A percentile compares a stretch with the other conserved stretches of the same genome.
phyloP scores from a whole-genome alignment of 2,888 invertebrate species.

The Volucella bombylans region DNA sequence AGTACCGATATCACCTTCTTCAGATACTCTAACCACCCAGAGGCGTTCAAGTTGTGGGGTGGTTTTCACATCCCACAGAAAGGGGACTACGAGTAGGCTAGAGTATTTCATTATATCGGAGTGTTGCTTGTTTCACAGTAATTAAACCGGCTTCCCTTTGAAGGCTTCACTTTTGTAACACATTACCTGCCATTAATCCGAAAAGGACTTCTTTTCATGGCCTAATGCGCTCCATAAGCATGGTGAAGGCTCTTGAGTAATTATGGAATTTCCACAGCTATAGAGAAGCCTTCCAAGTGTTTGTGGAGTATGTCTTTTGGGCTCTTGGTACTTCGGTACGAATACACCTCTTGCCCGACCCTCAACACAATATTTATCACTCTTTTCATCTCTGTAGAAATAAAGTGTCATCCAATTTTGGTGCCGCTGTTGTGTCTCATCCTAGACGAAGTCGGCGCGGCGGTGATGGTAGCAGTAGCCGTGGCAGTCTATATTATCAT shows the following conservation, averaged over 20 bases:
- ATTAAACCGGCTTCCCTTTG: constrained; percentile 59
- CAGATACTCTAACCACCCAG: background rate
- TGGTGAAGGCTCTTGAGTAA: constrained; percentile 49
- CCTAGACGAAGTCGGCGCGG: background rate
- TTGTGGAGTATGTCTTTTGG: constrained; percentile 10
- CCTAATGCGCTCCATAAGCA: constrained; percentile 51
- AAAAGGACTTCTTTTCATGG: constrained; percentile 63
- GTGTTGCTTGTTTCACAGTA: constrained; percentile 68
- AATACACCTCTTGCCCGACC: background rate
- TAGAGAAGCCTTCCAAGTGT: constrained; percentile 32
- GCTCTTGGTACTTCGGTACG: background rate
- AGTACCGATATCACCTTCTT: background rate
- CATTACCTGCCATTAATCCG: constrained; percentile 66
- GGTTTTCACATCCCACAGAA: background rate
- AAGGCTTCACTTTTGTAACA: constrained; percentile 41
- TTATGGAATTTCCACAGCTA: constrained; percentile 55
- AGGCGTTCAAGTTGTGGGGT: background rate
- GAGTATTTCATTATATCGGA: constrained; percentile 48
- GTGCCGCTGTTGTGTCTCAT: constrained; percentile 1
- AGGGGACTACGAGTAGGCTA: background rate
- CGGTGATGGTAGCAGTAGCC: background rate
- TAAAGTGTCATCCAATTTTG: constrained; percentile 44
- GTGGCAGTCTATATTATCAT: background rate
- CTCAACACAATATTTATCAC: background rate
- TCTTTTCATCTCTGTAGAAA: constrained; percentile 18